phyloP scores from a whole-genome alignment of 2,797 vertebrate species.

The Sebastiscus albofasciatus region DNA sequence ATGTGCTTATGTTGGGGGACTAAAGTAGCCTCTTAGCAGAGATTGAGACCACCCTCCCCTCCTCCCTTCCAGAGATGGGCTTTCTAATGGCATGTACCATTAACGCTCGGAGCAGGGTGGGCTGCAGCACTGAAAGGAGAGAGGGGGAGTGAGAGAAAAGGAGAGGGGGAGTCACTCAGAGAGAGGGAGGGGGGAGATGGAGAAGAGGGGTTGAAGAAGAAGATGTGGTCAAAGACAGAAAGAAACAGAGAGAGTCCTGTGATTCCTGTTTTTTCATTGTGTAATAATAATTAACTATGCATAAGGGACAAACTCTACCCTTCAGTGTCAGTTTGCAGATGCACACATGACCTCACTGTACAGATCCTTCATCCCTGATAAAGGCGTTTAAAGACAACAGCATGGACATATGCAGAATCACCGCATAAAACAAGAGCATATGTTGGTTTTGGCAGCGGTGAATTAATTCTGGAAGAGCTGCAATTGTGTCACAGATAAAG shows the following conservation, averaged over 20 bases:
- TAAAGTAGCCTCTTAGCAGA: slow-evolving; percentile 83
- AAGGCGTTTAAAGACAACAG: slow-evolving; percentile 13
- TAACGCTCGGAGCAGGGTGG: slow-evolving; percentile 84
- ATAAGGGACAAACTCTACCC: neutral
- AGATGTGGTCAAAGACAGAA: slow-evolving; percentile 7
- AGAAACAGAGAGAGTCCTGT: neutral
- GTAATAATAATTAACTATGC: neutral
- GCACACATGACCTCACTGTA: slow-evolving; percentile 15
- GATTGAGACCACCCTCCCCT: slow-evolving; percentile 82
- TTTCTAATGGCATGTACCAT: slow-evolving; percentile 91
- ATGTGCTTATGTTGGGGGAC: slow-evolving; percentile 86
- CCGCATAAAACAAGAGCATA: slow-evolving; percentile 22
- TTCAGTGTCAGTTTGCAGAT: neutral
- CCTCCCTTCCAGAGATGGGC: slow-evolving; percentile 78
- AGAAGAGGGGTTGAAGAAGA: slow-evolving; percentile 18
- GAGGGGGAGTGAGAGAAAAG: slow-evolving; percentile 20
- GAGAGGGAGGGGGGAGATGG: neutral
- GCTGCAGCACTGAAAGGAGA: slow-evolving; percentile 78
- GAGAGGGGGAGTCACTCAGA: slow-evolving; percentile 44
- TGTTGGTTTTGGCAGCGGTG: slow-evolving; percentile 42
- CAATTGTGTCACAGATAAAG: slow-evolving; percentile 57
- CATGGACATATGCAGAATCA: slow-evolving; percentile 21
- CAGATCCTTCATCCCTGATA: slow-evolving; percentile 1
- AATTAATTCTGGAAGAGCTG: slow-evolving; percentile 53
- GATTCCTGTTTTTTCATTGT: neutral